Evolutionary conservation across 2,113 vertebrate genomes (phyloP).

Genomic region (Pitta sordida): DNA sequence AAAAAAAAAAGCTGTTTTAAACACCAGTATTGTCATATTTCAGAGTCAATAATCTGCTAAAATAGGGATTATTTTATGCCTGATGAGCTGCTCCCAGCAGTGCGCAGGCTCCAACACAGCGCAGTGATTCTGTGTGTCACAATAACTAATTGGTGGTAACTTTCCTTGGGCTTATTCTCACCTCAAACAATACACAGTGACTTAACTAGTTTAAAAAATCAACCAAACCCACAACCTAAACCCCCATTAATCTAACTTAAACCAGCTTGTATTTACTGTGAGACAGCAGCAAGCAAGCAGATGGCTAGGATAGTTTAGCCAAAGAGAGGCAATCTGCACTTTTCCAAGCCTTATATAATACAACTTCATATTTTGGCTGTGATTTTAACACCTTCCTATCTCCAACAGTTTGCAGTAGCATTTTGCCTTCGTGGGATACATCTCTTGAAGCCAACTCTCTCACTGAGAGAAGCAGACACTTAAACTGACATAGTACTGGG

Average conservation of each 20-base stretch:
- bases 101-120: rapidly evolving
- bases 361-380: not conserved
- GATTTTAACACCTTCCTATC: slow-evolving; percentile 15
- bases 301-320: slow-evolving; percentile 28
- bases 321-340: not conserved
- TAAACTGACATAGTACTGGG: not conserved
- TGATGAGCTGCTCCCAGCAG: not conserved
- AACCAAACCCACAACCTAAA: not conserved
- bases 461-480: not conserved
- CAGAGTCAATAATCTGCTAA: not conserved
- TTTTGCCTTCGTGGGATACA: not conserved
- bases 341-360: not conserved
- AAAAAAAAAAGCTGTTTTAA: not conserved
- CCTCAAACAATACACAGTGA: not conserved
- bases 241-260: not conserved
- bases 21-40: not conserved
- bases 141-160: not conserved
- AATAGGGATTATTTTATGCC: not conserved
- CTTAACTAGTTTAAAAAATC: not conserved
- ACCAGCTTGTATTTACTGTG: not conserved
- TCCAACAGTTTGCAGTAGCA: not conserved
- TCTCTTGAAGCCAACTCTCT: not conserved
- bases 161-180: not conserved
- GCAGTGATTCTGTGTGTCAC: too few relatives aligned
- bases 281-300: slow-evolving; percentile 20